Conservation (phyloP, 64 coral and sea anemone species). For the Dendronephthya gigantea region DNA sequence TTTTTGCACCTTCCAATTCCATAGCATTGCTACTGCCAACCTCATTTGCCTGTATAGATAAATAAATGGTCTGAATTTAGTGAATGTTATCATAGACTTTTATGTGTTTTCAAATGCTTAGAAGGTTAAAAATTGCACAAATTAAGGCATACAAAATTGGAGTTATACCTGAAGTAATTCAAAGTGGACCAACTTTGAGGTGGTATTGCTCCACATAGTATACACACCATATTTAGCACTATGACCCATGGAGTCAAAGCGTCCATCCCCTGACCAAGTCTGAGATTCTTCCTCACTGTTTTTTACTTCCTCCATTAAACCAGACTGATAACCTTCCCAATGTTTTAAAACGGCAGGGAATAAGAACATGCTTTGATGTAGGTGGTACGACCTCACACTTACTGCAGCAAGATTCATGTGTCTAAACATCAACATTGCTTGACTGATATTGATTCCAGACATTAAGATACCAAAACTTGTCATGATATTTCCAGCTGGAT, state of each 20-base stretch:
- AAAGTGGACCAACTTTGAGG: slow-evolving; percentile 28
- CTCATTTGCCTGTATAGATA: no score
- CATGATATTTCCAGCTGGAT: slow-evolving; percentile 38
- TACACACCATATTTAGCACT: slow-evolving; percentile 3
- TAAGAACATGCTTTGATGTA: slow-evolving; percentile 13
- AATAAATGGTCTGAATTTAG: no score
- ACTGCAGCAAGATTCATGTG: not conserved
- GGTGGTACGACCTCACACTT: not conserved
- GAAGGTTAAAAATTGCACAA: no score
- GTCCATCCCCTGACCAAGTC: slow-evolving; percentile 12
- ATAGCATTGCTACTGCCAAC: slow-evolving; percentile 32
- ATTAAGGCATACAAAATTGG: no score
- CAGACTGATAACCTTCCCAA: not conserved
- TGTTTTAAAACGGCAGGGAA: not conserved
- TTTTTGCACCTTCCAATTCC: not conserved
- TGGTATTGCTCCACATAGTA: not conserved
- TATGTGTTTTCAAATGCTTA: no score
- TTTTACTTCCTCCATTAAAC: not conserved
- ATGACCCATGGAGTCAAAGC: slow-evolving; percentile 21
- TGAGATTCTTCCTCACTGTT: not conserved
- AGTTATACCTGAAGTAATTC: not conserved
- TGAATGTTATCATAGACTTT: no score
- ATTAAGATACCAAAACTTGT: slow-evolving; percentile 24
- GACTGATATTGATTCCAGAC: slow-evolving; percentile 1
- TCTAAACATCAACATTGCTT: not conserved